Evolutionary conservation across 1,140 invertebrate genomes (phyloP).

Genomic region (Drosophila ogumai): DNA sequence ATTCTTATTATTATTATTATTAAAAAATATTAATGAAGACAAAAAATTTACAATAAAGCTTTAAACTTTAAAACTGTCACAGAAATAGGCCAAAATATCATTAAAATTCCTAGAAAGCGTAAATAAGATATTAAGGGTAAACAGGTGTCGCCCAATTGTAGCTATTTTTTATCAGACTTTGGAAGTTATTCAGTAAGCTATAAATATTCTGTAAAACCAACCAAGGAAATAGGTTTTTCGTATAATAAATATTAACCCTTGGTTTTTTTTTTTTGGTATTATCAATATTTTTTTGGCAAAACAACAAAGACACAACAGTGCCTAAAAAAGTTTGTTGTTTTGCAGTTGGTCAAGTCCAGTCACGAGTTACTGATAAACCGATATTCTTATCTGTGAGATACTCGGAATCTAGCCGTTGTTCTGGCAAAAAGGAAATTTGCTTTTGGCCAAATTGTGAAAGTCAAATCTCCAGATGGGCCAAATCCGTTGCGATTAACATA

Average conservation of each 20-base stretch:
- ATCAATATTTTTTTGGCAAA: constrained; percentile 29
- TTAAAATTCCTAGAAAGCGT: not conserved
- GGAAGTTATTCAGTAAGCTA: not conserved
- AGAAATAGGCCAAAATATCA: not conserved
- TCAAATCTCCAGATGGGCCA: constrained; percentile 10
- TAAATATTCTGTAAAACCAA: constrained; percentile 1
- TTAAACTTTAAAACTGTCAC: too few relatives aligned
- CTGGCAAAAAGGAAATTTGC: constrained; percentile 39
- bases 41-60: too few relatives aligned
- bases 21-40: too few relatives aligned
- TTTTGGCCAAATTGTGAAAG: constrained; percentile 41
- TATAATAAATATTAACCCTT: constrained; percentile 26
- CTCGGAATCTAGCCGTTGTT: constrained; percentile 35
- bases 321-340: constrained; percentile 34
- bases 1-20: too few relatives aligned
- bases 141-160: not conserved
- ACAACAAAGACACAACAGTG: constrained; percentile 20
- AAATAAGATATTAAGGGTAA: not conserved
- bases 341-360: constrained; percentile 36
- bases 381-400: constrained; percentile 41
- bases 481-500: constrained; percentile 47
- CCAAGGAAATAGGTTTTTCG: constrained; percentile 23
- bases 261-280: constrained; percentile 6
- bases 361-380: constrained; percentile 52
- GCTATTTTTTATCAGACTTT: not conserved